Evolutionary conservation across 1,140 invertebrate genomes (phyloP).

Genomic region (Magallana gigas): DNA sequence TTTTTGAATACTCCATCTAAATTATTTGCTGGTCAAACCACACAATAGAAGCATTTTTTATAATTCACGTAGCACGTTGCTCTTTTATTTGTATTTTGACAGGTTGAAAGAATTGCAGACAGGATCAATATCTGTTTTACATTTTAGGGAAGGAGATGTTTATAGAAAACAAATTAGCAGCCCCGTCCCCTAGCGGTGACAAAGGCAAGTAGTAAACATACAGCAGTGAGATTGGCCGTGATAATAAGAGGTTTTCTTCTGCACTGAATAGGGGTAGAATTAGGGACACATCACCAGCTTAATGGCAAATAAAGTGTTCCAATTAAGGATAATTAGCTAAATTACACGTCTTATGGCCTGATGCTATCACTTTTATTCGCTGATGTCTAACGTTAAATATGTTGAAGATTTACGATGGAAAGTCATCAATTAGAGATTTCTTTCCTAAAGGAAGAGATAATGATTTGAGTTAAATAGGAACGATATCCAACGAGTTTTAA

Average conservation of each 20-base stretch:
- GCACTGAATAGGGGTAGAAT: conserved; percentile 26
- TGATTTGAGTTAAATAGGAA: conserved; percentile 17
- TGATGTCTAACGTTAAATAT: conserved; percentile 21
- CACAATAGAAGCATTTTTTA: conserved; percentile 23
- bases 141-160: conserved; percentile 33
- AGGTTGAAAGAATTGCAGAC: conserved; percentile 37
- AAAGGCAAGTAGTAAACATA: conserved; percentile 24
- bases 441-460: not conserved
- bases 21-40: conserved; percentile 20
- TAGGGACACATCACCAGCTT: conserved; percentile 26
- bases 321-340: conserved; percentile 33
- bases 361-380: conserved; percentile 20
- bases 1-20: conserved; percentile 25
- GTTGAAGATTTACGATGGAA: conserved; percentile 7
- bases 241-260: conserved; percentile 14
- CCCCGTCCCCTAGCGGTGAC: not conserved
- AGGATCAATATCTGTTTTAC: conserved; percentile 33
- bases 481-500: not conserved
- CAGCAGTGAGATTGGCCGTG: not conserved
- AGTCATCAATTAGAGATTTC: conserved; percentile 12
- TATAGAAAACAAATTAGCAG: conserved; percentile 38
- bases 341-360: conserved; percentile 30
- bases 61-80: conserved; percentile 20
- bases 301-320: conserved; percentile 34
- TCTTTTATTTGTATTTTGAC: conserved; percentile 36